Evolutionary conservation across 2,888 invertebrate species (phyloP).

Genomic region (Phytoseiulus persimilis): DNA sequence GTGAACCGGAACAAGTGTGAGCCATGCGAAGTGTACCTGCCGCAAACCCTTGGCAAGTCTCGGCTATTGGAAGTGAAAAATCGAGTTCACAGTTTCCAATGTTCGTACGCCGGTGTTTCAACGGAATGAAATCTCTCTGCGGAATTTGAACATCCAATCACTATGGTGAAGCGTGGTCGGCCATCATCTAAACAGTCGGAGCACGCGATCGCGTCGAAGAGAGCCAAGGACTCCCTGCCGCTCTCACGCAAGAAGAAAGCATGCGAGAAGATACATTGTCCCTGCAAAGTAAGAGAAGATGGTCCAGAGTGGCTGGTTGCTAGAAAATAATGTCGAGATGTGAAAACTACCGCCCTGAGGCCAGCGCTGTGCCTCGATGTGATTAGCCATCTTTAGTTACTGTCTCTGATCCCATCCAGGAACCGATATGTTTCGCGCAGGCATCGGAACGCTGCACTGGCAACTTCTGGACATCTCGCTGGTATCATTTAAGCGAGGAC

Average conservation of each 20-base stretch:
- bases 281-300: background rate
- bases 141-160: background rate
- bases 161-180: slow-evolving; percentile 28
- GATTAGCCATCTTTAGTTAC: background rate
- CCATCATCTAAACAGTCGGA: slow-evolving; percentile 31
- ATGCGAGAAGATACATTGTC: slow-evolving; percentile 27
- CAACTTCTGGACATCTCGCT: slow-evolving; percentile 50
- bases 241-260: slow-evolving; percentile 14
- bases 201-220: slow-evolving; percentile 9
- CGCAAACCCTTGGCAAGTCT: background rate
- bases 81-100: background rate
- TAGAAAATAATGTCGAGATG: background rate
- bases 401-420: background rate
- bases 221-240: slow-evolving; percentile 17
- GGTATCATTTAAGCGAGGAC: slow-evolving; percentile 51
- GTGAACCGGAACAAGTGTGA: background rate
- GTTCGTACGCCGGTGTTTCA: background rate
- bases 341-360: background rate
- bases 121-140: background rate
- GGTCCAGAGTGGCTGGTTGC: background rate
- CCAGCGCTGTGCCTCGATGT: background rate
- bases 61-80: background rate
- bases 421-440: slow-evolving; percentile 21
- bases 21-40: background rate
- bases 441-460: slow-evolving; percentile 47